phyloP scores from a whole-genome alignment of 2,888 invertebrate genomes.

The Sericinus montela region DNA sequence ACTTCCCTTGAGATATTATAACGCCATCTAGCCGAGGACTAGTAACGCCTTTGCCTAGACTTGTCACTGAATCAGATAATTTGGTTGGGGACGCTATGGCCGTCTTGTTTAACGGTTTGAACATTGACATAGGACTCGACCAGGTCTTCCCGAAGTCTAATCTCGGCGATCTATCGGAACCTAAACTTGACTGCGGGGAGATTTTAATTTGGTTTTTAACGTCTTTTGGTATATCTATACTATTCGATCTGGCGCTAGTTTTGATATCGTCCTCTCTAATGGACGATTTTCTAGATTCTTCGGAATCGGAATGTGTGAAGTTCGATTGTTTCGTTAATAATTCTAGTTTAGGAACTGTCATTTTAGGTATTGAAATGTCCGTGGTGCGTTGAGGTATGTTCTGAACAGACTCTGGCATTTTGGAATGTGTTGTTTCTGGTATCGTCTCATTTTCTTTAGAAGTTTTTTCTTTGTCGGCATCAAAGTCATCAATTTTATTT shows the following conservation, averaged over 20 bases:
- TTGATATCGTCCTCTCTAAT: constrained; percentile 41
- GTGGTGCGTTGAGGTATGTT: constrained; percentile 34
- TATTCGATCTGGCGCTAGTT: constrained; percentile 35
- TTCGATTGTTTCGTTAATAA: constrained; percentile 40
- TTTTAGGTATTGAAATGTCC: constrained; percentile 51
- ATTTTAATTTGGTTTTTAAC: constrained; percentile 45
- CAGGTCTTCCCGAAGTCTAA: constrained; percentile 57
- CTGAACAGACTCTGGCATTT: constrained; percentile 33
- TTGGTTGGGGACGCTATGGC: constrained; percentile 41
- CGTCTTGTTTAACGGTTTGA: constrained; percentile 53
- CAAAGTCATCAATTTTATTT: constrained; percentile 29
- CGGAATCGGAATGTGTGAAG: constrained; percentile 49
- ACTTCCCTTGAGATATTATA: constrained; percentile 68
- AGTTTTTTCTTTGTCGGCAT: constrained; percentile 34
- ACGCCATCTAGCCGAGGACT: constrained; percentile 68
- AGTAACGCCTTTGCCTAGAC: constrained; percentile 47
- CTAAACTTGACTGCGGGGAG: constrained; percentile 53
- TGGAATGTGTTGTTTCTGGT: constrained; percentile 41
- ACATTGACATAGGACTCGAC: constrained; percentile 55
- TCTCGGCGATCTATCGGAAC: constrained; percentile 53
- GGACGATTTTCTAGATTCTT: constrained; percentile 49
- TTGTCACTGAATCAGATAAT: constrained; percentile 54
- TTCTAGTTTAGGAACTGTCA: constrained; percentile 66
- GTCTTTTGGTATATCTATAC: constrained; percentile 43
- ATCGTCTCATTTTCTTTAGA: constrained; percentile 45